phyloP scores from a whole-genome alignment of 1,140 invertebrate genomes.

The Nasonia longicornis region DNA sequence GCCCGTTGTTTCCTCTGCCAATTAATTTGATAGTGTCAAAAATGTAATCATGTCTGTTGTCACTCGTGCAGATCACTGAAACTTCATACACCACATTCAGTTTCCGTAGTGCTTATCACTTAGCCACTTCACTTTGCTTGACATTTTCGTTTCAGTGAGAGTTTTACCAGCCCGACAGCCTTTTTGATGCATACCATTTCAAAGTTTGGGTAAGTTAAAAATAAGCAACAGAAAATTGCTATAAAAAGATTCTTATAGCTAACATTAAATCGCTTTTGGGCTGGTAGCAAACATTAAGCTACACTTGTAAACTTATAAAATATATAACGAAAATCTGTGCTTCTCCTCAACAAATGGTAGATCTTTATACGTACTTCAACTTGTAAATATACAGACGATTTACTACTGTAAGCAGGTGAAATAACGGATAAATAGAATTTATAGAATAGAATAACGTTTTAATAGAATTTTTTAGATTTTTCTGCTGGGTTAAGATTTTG shows the following conservation, averaged over 20 bases:
- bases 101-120: constrained; percentile 58
- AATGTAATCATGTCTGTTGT: constrained; percentile 24
- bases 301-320: constrained; percentile 23
- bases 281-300: constrained; percentile 54
- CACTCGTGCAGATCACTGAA: constrained; percentile 11
- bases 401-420: constrained; percentile 21
- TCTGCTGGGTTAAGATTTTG: constrained; percentile 15
- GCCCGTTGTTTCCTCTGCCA: constrained; percentile 32
- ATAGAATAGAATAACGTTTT: not conserved
- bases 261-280: constrained; percentile 62
- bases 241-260: constrained; percentile 56
- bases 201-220: constrained; percentile 79
- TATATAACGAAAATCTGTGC: constrained; percentile 4
- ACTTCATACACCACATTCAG: constrained; percentile 46
- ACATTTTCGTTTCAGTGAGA: constrained; percentile 78
- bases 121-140: constrained; percentile 64
- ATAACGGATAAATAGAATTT: constrained; percentile 7
- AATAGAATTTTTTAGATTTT: constrained; percentile 18
- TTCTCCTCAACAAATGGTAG: not conserved
- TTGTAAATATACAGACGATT: constrained; percentile 27
- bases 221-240: constrained; percentile 46
- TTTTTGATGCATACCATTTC: constrained; percentile 80
- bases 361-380: constrained; percentile 8
- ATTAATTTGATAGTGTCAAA: constrained; percentile 28
- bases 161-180: constrained; percentile 75